A percentile compares a stretch with the other conserved stretches of the same genome.
These are phyloP conservation scores for Tenthredo mesomela DNA, from an alignment of 2,888 invertebrate genomes.

Conservation along the genomic window DNA sequence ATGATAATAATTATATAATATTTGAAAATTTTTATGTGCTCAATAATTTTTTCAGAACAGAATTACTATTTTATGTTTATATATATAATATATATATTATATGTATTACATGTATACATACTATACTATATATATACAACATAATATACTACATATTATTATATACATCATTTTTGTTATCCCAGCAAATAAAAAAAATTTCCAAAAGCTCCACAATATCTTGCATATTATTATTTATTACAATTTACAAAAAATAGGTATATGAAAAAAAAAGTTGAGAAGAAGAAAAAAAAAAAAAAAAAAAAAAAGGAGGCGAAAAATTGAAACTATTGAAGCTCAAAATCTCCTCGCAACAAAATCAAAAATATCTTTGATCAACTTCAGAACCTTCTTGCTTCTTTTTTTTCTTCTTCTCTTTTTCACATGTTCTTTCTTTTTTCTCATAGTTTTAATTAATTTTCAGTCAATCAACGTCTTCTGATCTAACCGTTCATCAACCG, in stretches of 20 bases:
- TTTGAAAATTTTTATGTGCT: background rate
- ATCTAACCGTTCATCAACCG: background rate
- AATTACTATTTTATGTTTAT: background rate
- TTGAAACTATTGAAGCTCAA: too few relatives aligned
- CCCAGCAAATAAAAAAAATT: conserved; percentile 38
- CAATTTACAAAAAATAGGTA: background rate
- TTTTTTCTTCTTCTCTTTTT: background rate
- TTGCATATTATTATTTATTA: background rate
- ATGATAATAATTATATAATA: background rate
- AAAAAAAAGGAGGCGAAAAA: background rate
- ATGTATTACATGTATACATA: background rate
- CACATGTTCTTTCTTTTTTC: background rate
- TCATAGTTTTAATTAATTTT: background rate
- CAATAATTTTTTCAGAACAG: background rate
- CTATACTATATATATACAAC: background rate
- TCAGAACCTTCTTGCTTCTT: background rate
- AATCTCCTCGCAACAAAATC: background rate
- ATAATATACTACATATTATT: background rate
- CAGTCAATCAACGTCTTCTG: background rate
- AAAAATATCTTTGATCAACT: background rate
- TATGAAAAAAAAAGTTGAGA: too few relatives aligned
- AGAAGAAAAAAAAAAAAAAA: background rate
- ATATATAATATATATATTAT: background rate
- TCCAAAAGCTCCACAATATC: conserved; percentile 30
- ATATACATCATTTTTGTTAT: conserved; percentile 15